Base-by-base conservation (phyloP, 2,797 vertebrate species). In the Amniataba percoides region DNA sequence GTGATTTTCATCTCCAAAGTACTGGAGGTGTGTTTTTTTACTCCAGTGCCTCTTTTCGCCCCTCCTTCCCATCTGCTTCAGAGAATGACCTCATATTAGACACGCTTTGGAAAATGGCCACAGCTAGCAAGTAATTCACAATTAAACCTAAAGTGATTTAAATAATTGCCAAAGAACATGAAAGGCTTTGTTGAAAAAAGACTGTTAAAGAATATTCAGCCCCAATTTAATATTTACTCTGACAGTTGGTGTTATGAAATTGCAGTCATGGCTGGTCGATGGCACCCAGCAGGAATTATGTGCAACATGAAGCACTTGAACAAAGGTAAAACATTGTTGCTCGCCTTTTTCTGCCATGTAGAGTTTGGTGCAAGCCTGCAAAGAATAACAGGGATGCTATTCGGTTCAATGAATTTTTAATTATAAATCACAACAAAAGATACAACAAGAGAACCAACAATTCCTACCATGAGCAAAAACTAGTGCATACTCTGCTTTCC, bases 41-140 rank as follows among this genome's bases (percentile, higher is more conserved):
- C 48, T 23, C 56, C 59, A 8, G 39, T 23, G 63, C 56, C 48
- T 77, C 52, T 1, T n/a, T 31, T 27, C 18, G 53, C 42, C 36
- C 80, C 73, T 64, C 82, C 80, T 31, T 63, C 67, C 60, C 78
- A 49, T 42, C 86, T 87, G 84, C 78, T 69, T 57, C 15, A 62
- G 77, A 72, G 51, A 81, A 73, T 69, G 23, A 31, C 2, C 12
- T 59, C 31, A 0, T 12, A 57, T 69, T 63, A 57, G 16, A 57
- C 62, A 13, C 1, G 51, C 49, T 64, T 42, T 49, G 40, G 52
- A 49, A 64, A 72, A 52, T 21, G 42, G 43, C 52, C 42, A 3
- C 55, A 39, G 25, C 15, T 21, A 21, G 18, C 14, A 18, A 39
- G 15, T 58, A 15, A 7, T 64, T 62, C 56, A n/a, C 64, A 51